Evolutionary conservation across 2,797 vertebrate species (phyloP).

Genomic region (Acrocephalus scirpaceus): DNA sequence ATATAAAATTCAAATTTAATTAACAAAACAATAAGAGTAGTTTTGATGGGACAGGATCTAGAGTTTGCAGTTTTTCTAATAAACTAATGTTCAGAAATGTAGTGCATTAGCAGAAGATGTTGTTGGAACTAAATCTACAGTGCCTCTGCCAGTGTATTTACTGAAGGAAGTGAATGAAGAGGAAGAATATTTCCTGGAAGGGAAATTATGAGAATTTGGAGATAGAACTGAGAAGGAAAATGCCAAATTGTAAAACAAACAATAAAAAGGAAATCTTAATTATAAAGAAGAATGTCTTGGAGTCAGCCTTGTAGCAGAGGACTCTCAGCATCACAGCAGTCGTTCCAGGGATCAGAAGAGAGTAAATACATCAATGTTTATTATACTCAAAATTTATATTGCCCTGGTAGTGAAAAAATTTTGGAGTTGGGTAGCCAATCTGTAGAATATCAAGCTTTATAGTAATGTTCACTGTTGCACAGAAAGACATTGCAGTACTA

Average conservation of each 20-base stretch:
- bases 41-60: not conserved
- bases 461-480: not conserved
- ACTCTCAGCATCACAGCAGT: not conserved
- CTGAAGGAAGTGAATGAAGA: not conserved
- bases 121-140: not conserved
- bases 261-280: not conserved
- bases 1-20: not conserved
- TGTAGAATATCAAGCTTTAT: not conserved
- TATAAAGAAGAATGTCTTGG: not conserved
- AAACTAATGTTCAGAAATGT: not conserved
- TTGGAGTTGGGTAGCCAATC: not conserved
- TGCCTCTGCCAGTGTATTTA: not conserved
- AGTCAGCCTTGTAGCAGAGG: not conserved
- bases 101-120: not conserved
- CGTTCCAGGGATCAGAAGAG: not conserved
- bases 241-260: not conserved
- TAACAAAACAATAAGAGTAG: not conserved
- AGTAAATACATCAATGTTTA: not conserved
- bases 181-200: not conserved
- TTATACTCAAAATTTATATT: not conserved
- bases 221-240: not conserved
- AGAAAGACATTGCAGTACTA: not conserved
- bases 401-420: not conserved
- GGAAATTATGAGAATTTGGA: not conserved
- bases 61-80: not conserved